Base-by-base conservation (phyloP, 2,888 invertebrate genomes). In the Andrena chrysosceles region DNA sequence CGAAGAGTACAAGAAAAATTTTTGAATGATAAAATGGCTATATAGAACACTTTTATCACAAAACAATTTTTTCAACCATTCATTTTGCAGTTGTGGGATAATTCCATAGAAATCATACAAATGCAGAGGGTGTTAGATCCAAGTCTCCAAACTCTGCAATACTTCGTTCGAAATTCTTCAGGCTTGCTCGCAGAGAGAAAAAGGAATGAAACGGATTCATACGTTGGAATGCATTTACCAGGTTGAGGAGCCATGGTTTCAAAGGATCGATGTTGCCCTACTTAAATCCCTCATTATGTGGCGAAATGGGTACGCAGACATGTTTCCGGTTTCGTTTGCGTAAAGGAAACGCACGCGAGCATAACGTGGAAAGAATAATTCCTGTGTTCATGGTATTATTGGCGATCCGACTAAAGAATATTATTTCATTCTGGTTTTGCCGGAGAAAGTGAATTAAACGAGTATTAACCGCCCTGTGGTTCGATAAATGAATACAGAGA, bases 401-500 rank as follows among this genome's bases (percentile, higher is more conserved):
- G 42, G 48, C 42, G 42, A 68, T 59, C 56, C 49, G 16, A 16
- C 31, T 10, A 59, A 71, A 66, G 56, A 35, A 74, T 70, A 54
- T 75, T 52, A 71, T 79, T 75, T 66, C 29, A 10, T 49, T 67
- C 26, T 29, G 48, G 56, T 54, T 23, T 23, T 26, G 13, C 13
- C 26, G 42, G 42, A 13, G 60, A 70, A 59, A 79, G 64, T 66
- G 54, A 82, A 82, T 78, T 68, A 71, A 82, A 75, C 42, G 72
- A 48, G 42, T 23, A 20, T 68, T 73, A 67, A 29, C 52, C 72
- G 75, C 42, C 16, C 56, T 42, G 54, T 56, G 54, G 26, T 49
- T 77, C 64, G 78, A 83, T 83, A 81, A 33, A 26, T 49, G 60
- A 71, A 76, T 78, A 78, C 70, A 54, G 42, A 42, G 42, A 16